Conservation (phyloP, 2,888 invertebrate species). For the Drosophila aldrichi region DNA sequence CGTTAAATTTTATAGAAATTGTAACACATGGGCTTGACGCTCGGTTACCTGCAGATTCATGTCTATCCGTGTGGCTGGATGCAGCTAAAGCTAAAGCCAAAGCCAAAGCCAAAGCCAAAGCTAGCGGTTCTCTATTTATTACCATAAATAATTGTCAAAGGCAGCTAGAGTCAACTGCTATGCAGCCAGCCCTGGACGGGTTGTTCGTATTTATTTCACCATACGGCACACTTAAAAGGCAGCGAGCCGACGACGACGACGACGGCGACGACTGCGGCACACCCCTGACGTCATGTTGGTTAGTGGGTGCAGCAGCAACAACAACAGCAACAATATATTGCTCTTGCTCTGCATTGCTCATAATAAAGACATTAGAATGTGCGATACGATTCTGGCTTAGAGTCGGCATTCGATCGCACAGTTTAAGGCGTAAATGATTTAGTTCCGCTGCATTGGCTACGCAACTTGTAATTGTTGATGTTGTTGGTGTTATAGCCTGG, state of each 20-base stretch:
- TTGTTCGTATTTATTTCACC: conserved; percentile 75
- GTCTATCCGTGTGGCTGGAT: conserved; percentile 35
- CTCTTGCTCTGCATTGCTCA: conserved; percentile 71
- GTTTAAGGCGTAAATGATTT: conserved; percentile 72
- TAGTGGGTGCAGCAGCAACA: conserved; percentile 69
- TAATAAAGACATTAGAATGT: conserved; percentile 80
- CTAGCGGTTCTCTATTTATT: conserved; percentile 77
- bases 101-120: conserved; percentile 37
- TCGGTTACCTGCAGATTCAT: conserved; percentile 29
- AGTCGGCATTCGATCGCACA: conserved; percentile 40
- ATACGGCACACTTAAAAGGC: conserved; percentile 76
- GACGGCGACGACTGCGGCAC: conserved; percentile 57
- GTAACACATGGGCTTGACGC: conserved; percentile 54
- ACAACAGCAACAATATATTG: conserved; percentile 42
- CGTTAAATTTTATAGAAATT: conserved; percentile 60
- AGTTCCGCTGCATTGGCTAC: conserved; percentile 74
- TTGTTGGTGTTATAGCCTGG: not conserved
- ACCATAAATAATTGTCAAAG: conserved; percentile 82
- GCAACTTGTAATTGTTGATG: conserved; percentile 38
- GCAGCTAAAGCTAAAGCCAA: conserved; percentile 6
- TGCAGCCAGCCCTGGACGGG: conserved; percentile 50
- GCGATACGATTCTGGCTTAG: conserved; percentile 50
- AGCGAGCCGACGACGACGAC: conserved; percentile 49
- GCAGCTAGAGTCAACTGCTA: conserved; percentile 70
- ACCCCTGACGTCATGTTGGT: conserved; percentile 71